A percentile compares a stretch with the other conserved stretches of the same genome.
phyloP scores from a whole-genome alignment of 2,888 invertebrate genomes.

The Platycheirus albimanus region DNA sequence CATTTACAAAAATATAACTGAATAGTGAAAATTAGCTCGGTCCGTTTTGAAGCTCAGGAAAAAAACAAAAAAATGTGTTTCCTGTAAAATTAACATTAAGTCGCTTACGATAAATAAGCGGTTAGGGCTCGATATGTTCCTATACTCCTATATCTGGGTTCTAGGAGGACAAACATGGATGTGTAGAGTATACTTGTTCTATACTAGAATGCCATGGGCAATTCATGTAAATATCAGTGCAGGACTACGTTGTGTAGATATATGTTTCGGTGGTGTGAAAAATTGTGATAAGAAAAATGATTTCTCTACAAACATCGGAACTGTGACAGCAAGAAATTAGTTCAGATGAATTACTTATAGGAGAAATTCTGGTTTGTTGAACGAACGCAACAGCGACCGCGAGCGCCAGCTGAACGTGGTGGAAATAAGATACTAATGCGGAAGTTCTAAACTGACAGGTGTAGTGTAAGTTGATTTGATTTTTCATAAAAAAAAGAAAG shows the following conservation, averaged over 20 bases:
- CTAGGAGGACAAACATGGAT: background rate
- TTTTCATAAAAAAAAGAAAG: background rate
- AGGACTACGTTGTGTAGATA: slow-evolving; percentile 10
- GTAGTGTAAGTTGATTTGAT: background rate
- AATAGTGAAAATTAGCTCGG: too few relatives aligned
- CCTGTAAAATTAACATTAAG: too few relatives aligned
- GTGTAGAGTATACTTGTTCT: slow-evolving; percentile 15
- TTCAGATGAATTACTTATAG: slow-evolving; percentile 34
- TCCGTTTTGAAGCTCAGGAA: too few relatives aligned
- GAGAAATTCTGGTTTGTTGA: background rate
- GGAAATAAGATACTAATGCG: slow-evolving; percentile 7
- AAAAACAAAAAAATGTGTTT: too few relatives aligned
- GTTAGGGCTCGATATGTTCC: too few relatives aligned
- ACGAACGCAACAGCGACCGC: too few relatives aligned
- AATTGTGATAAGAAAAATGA: slow-evolving; percentile 56
- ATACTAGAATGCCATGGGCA: slow-evolving; percentile 35
- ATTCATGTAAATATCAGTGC: slow-evolving; percentile 17
- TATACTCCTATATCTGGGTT: too few relatives aligned
- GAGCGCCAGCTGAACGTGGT: background rate
- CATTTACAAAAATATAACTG: too few relatives aligned
- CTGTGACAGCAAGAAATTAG: slow-evolving; percentile 24
- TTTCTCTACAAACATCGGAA: slow-evolving; percentile 24
- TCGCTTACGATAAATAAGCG: too few relatives aligned
- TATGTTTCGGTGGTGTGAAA: slow-evolving; percentile 36
- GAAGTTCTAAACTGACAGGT: slow-evolving; percentile 20